Percentiles rank a stretch among this genome's conserved stretches.
These are phyloP conservation scores for Macrochelys suwanniensis DNA, from an alignment of 2,797 vertebrate species.

Conservation along the genomic window DNA sequence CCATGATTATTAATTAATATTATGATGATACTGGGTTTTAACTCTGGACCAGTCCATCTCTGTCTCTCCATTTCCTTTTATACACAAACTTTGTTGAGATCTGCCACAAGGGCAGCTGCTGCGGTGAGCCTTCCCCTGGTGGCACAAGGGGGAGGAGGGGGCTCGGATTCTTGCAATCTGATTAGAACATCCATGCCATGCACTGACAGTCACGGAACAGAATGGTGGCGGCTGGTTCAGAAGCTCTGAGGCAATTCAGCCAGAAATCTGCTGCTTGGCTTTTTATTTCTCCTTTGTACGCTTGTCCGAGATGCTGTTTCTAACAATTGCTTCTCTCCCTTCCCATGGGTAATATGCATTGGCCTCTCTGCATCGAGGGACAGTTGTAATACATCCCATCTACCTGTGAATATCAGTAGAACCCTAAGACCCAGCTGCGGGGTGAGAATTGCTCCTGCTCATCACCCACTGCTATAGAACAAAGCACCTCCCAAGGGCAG, in stretches of 20 bases:
- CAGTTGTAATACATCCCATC: slow-evolving; percentile 46
- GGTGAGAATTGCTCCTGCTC: slow-evolving; percentile 48
- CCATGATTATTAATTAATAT: slow-evolving; percentile 79
- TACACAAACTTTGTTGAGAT: slow-evolving; percentile 82
- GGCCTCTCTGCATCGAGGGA: slow-evolving; percentile 49
- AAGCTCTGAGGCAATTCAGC: slow-evolving; percentile 75
- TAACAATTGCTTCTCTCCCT: slow-evolving; percentile 67
- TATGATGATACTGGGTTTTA: slow-evolving; percentile 83
- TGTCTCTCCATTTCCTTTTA: slow-evolving; percentile 85
- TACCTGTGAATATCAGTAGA: slow-evolving; percentile 37
- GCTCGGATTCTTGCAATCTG: slow-evolving; percentile 58
- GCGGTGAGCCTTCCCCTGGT: slow-evolving; percentile 74
- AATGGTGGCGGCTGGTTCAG: slow-evolving; percentile 67
- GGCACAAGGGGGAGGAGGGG: slow-evolving; percentile 66
- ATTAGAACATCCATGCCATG: slow-evolving; percentile 72
- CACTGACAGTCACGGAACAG: slow-evolving; percentile 70
- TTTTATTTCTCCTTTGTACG: slow-evolving; percentile 72
- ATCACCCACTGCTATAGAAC: slow-evolving; percentile 42
- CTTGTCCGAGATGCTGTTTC: slow-evolving; percentile 76
- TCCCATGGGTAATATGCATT: slow-evolving; percentile 62
- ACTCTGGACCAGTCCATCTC: slow-evolving; percentile 89
- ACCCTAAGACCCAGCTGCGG: slow-evolving; percentile 46
- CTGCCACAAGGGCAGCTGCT: slow-evolving; percentile 80
- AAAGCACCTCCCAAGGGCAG: slow-evolving; percentile 60
- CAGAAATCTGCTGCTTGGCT: slow-evolving; percentile 81